Percentiles rank a stretch among this genome's conserved stretches.
Conservation (phyloP, 2,113 vertebrate species). For the Excalfactoria chinensis region DNA sequence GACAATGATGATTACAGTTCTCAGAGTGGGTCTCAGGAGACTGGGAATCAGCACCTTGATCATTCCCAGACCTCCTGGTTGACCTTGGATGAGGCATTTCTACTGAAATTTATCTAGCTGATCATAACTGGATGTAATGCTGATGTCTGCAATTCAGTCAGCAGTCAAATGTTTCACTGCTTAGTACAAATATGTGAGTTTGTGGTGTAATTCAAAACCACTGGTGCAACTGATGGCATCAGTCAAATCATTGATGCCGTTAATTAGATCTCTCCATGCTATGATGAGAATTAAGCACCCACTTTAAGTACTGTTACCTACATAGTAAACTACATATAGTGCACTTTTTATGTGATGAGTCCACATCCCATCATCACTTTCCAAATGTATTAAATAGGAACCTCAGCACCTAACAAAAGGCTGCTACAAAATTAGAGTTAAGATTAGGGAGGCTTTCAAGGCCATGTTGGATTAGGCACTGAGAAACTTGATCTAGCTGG, state of each 20-base stretch:
- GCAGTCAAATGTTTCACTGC: not conserved
- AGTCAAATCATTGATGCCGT: not conserved
- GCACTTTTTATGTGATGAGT: not conserved
- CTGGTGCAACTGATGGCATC: not conserved
- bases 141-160: not conserved
- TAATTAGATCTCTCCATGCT: not conserved
- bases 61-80: conserved; percentile 15
- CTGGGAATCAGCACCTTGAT: conserved; percentile 42
- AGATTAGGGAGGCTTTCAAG: not conserved
- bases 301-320: not conserved
- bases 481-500: no score
- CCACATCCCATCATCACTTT: not conserved
- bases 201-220: not conserved
- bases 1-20: not conserved
- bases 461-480: no score
- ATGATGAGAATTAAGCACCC: not conserved
- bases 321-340: not conserved
- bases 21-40: not conserved
- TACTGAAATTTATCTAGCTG: conserved; percentile 10
- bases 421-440: not conserved
- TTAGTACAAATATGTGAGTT: not conserved
- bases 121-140: not conserved
- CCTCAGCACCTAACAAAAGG: not conserved
- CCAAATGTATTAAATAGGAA: not conserved
- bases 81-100: not conserved